Conservation (phyloP, 2,113 vertebrate species). For the Felis chaus region DNA sequence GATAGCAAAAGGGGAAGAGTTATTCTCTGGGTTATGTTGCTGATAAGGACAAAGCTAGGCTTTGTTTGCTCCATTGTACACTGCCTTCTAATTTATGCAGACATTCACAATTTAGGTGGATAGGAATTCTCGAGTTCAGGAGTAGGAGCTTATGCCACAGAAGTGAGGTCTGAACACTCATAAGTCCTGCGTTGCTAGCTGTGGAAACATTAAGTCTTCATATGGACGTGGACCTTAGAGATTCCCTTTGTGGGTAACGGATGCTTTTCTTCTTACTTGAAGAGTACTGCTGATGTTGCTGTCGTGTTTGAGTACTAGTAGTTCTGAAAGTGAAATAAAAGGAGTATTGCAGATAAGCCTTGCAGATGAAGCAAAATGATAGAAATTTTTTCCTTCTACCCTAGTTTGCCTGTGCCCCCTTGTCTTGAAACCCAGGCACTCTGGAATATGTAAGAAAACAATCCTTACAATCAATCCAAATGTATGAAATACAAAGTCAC, state of each 20-base stretch:
- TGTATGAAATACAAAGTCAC: conserved; percentile 3
- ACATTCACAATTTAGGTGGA: neutral
- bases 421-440: neutral
- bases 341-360: neutral
- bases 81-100: neutral
- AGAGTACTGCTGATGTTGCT: neutral
- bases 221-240: neutral
- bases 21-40: neutral
- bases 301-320: neutral
- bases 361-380: neutral
- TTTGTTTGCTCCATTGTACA: neutral
- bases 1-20: neutral
- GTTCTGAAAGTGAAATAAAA: conserved; percentile 26
- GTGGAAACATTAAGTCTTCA: neutral
- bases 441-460: conserved; percentile 5
- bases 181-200: neutral
- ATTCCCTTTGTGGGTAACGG: neutral
- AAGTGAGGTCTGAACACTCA: neutral
- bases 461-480: neutral
- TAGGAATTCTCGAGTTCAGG: neutral
- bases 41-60: neutral
- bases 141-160: neutral
- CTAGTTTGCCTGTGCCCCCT: neutral
- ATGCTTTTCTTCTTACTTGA: conserved; percentile 9
- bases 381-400: neutral